Evolutionary conservation across 2,888 invertebrate genomes (phyloP).

Genomic region (Volucella zonaria): DNA sequence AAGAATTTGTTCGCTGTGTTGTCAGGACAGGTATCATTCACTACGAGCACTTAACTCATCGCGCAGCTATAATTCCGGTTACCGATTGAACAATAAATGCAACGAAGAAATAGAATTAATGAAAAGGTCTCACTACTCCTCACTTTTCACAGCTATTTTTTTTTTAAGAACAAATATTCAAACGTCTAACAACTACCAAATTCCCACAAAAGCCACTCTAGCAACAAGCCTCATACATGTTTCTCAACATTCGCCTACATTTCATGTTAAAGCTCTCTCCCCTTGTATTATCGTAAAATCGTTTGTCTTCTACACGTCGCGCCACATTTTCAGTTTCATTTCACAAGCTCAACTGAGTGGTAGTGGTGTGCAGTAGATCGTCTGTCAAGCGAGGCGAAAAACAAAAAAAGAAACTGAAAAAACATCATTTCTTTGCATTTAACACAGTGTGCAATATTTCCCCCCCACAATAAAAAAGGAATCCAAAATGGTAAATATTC

Average conservation of each 20-base stretch:
- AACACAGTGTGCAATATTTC: slow-evolving; percentile 37
- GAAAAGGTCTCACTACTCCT: not conserved
- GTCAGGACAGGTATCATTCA: too few relatives aligned
- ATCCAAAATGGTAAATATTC: slow-evolving; percentile 60
- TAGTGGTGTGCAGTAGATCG: slow-evolving; percentile 12
- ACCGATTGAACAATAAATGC: too few relatives aligned
- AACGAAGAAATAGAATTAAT: too few relatives aligned
- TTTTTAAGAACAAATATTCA: not conserved
- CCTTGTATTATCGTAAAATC: not conserved
- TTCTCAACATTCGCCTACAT: slow-evolving; percentile 4
- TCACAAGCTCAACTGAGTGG: slow-evolving; percentile 47
- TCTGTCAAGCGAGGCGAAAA: slow-evolving; percentile 31
- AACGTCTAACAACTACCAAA: not conserved
- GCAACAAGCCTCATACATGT: not conserved
- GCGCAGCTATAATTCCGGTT: too few relatives aligned
- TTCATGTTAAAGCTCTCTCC: slow-evolving; percentile 19
- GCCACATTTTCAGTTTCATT: slow-evolving; percentile 55
- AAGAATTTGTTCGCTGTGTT: too few relatives aligned
- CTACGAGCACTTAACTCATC: too few relatives aligned
- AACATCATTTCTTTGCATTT: slow-evolving; percentile 66
- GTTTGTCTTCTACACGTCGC: not conserved
- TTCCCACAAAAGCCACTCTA: not conserved
- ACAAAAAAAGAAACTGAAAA: slow-evolving; percentile 41
- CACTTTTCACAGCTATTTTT: not conserved
- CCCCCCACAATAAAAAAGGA: not conserved